Conservation (phyloP, 2,888 invertebrate species). For the Spodoptera littoralis region DNA sequence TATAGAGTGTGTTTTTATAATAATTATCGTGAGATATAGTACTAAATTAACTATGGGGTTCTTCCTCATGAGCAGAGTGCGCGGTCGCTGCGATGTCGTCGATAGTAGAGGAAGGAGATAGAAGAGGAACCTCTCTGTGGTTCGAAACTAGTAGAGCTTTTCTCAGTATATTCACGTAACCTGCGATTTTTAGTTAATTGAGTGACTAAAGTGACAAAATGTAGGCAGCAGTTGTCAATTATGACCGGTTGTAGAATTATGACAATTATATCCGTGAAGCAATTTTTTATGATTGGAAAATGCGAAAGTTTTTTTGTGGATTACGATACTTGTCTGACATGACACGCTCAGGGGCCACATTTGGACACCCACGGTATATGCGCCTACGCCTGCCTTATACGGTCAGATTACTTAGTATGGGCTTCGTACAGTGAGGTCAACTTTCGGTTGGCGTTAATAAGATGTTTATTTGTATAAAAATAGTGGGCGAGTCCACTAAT, state of each 20-base stretch:
- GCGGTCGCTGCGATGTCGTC: too few relatives aligned
- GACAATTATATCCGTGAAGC: not conserved
- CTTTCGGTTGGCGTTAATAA: slow-evolving; percentile 52
- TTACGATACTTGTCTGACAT: slow-evolving; percentile 53
- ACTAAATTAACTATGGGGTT: too few relatives aligned
- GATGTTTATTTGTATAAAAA: slow-evolving; percentile 55
- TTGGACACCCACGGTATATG: slow-evolving; percentile 64
- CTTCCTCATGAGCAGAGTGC: too few relatives aligned
- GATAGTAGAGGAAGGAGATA: too few relatives aligned
- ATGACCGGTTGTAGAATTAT: not conserved
- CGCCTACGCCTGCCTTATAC: slow-evolving; percentile 71
- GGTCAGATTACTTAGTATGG: slow-evolving; percentile 68
- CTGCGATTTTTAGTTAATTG: too few relatives aligned
- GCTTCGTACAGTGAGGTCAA: slow-evolving; percentile 58
- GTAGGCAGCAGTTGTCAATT: too few relatives aligned
- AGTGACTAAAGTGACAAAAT: too few relatives aligned
- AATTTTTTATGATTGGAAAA: slow-evolving; percentile 28
- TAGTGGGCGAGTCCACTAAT: slow-evolving; percentile 51
- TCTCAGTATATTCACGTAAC: too few relatives aligned
- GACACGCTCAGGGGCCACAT: slow-evolving; percentile 60
- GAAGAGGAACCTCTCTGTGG: too few relatives aligned
- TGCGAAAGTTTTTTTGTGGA: slow-evolving; percentile 40
- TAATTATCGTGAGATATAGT: too few relatives aligned
- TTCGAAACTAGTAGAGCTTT: too few relatives aligned
- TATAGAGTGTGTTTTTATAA: too few relatives aligned